Base-by-base conservation (phyloP, 1,140 invertebrate species). In the Diploscapter pachys region DNA sequence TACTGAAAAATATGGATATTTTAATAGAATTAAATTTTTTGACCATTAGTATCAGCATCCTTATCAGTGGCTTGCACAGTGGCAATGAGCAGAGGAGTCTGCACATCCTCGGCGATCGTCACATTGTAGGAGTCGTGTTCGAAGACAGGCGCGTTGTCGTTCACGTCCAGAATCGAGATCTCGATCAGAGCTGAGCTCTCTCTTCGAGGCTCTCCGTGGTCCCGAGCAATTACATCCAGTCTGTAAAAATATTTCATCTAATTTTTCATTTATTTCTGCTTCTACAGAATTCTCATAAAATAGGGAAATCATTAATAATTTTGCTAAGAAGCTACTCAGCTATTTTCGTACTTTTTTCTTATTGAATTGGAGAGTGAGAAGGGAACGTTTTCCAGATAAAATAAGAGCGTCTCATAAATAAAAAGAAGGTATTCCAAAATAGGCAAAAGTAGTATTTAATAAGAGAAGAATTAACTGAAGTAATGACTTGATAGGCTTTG, bases 21-120 rank as follows among this genome's bases (percentile, higher is more conserved):
- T 48, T n/a, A 9, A 13, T 31, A n/a, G 53, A 92, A 89, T 71
- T 90, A 87, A 2, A 31, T 31, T 31, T 31, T 31, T 31, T 31
- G 31, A 31, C 94, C 94, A 87, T 98, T 98, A 3, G 93, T 87
- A 11, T 93, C 93, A 9, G 91, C 90, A 86, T 99, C 96, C 5
- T 90, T 90, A 86, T 98, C 96, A 0, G 89, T 91, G 0, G 96
- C 95, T 8, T 90, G 89, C 4, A 98, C 90, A 87, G 93, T 91
- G 0, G 93, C 88, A 6, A 98, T 92, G 49, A 91, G 92, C 0
- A 87, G 87, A 75, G 94, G 94, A 76, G 93, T 90, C 66, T 93
- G 87, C 49, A 93, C 93, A 87, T 96, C 93, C 87, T 99, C 96
- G 59, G 91, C 88, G 4, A 98, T 91, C 13, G 89, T 91, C 0